Evolutionary conservation across 2,797 vertebrate genomes (phyloP).

Genomic region (Gouania willdenowi): DNA sequence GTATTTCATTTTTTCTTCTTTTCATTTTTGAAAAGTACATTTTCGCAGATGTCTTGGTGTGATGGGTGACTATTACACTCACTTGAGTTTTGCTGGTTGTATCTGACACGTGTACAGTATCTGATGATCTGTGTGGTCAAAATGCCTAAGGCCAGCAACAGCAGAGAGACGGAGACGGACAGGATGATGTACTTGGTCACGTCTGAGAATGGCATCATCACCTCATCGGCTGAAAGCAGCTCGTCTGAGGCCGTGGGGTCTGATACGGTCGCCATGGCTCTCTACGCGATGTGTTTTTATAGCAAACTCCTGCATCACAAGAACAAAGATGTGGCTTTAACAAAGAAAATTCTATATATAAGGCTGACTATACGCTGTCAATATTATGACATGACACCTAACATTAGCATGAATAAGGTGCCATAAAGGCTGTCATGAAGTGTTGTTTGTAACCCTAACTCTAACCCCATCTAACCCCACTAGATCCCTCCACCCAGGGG

Average conservation of each 20-base stretch:
- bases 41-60: no score
- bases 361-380: no score
- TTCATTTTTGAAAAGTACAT: no score
- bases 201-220: slow-evolving; percentile 59
- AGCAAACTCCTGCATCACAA: slow-evolving; percentile 7
- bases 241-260: slow-evolving; percentile 7
- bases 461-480: no score
- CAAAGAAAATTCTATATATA: no score
- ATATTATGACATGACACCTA: no score
- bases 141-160: slow-evolving; percentile 68
- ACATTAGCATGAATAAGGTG: no score
- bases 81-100: slow-evolving; percentile 22
- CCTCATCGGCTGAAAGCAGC: slow-evolving; percentile 14
- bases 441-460: no score
- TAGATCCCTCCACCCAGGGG: no score
- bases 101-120: slow-evolving; percentile 43
- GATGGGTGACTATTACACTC: no score
- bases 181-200: slow-evolving; percentile 70
- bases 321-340: no score
- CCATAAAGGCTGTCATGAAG: no score
- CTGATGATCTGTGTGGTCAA: slow-evolving; percentile 71
- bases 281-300: slow-evolving; percentile 12
- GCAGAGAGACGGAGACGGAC: slow-evolving; percentile 60
- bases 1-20: not conserved
- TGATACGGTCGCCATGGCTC: slow-evolving; percentile 17